Conservation (phyloP, 2,888 invertebrate species). For the Aspidiotus rigidus region DNA sequence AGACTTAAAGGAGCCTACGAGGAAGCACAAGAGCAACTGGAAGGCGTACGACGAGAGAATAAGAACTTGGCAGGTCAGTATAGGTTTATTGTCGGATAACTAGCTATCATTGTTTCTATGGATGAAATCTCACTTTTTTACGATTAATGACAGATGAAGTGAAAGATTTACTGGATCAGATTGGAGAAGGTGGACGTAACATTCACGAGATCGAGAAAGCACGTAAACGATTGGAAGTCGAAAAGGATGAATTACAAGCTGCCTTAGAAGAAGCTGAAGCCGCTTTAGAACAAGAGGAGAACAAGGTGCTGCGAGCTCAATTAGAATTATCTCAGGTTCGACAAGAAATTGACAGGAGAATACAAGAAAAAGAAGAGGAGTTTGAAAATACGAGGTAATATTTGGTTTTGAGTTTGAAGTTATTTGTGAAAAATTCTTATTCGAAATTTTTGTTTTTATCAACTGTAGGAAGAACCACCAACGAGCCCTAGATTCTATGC, state of each 20-base stretch:
- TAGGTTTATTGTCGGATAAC: not conserved
- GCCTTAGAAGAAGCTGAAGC: conserved; percentile 98
- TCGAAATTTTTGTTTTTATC: not conserved
- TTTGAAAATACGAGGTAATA: conserved; percentile 84
- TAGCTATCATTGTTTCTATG: too few species aligned
- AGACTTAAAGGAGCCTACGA: conserved; percentile 94
- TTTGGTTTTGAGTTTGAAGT: not conserved
- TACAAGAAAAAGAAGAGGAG: conserved; percentile 99
- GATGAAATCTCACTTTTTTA: not conserved
- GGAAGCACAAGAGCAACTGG: conserved; percentile 93
- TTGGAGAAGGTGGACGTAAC: conserved; percentile 98
- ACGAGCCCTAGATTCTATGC: conserved; percentile 98
- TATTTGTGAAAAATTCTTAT: too few species aligned
- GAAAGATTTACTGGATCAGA: conserved; percentile 98
- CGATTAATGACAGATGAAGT: conserved; percentile 67
- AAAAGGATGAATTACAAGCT: conserved; percentile 98
- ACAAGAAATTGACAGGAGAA: conserved; percentile 98
- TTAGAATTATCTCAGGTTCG: conserved; percentile 97
- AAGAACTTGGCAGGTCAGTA: conserved; percentile 79
- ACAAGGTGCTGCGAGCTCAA: conserved; percentile 94
- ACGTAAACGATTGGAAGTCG: conserved; percentile 95
- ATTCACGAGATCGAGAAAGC: conserved; percentile 99
- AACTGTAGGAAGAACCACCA: conserved; percentile 89
- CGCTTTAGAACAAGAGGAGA: conserved; percentile 98
- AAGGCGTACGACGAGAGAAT: conserved; percentile 97